Conservation (phyloP, 2,797 vertebrate species). For the Clarias laeviceps region DNA sequence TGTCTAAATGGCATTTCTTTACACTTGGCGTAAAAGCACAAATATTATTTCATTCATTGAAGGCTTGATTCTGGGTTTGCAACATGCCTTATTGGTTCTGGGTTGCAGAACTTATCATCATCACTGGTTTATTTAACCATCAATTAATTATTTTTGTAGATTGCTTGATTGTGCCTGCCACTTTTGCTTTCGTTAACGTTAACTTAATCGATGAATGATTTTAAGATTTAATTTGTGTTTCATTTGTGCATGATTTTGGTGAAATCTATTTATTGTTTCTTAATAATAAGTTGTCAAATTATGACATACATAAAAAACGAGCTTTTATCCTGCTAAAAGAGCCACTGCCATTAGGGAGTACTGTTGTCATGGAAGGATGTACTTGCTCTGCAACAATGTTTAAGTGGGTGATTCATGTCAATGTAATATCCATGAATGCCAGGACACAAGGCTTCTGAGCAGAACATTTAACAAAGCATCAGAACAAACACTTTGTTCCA, state of each 20-base stretch:
- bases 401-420: too few relatives aligned
- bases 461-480: too few relatives aligned
- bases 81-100: not conserved
- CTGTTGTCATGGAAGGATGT: too few relatives aligned
- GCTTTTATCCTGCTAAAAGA: not conserved
- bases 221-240: not conserved
- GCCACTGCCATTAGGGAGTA: too few relatives aligned
- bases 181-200: not conserved
- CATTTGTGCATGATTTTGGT: not conserved
- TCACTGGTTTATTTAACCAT: not conserved
- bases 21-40: not conserved
- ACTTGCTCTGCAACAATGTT: too few relatives aligned
- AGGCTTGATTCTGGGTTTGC: slow-evolving; percentile 7
- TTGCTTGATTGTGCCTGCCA: not conserved
- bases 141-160: not conserved
- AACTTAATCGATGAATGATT: not conserved
- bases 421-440: too few relatives aligned
- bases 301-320: not conserved
- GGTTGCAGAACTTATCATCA: not conserved
- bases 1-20: not conserved
- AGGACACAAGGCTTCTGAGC: too few relatives aligned
- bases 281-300: not conserved
- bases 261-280: not conserved
- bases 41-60: not conserved
- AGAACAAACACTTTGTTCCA: too few relatives aligned